Evolutionary conservation across 2,888 invertebrate species (phyloP), one percentile per base, ranked within the genome.

Genomic region (Parascotia fuliginaria): DNA sequence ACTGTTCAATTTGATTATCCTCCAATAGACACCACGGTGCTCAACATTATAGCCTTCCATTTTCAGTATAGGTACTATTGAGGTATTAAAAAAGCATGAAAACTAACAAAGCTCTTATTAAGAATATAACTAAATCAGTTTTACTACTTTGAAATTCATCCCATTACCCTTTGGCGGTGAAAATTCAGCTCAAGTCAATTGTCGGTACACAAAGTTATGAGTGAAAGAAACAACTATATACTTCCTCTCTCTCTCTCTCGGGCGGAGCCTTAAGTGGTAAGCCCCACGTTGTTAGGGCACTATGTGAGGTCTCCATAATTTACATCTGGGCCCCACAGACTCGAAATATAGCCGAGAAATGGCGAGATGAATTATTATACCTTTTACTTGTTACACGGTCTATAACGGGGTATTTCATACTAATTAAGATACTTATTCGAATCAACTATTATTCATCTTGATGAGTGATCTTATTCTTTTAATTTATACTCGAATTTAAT

Each of bases 231-330:
- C 24, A 19, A 3, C 16, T 15, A 32, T 33, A 44, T 48, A 19
- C 6, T 32, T 3, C 53, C 46, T n/a, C 3, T n/a, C 13, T 82
- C 79, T 73, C 80, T 28, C 47, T 85, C 79, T 67, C 81, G 83
- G 90, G 90, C 90, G 90, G 81, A 67, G 90, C 83, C 65, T 78
- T 47, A 16, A 28, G 24, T 58, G 81, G 75, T 71, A 75, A 68
- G 76, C 87, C 89, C n/a, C 85, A 83, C 82, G 82, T 86, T 81
- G 82, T 85, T 83, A 86, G 79, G 65, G 70, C 71, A 75, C 87
- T 73, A 80, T 89, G 91, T 91, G 91, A 85, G 91, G 91, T 91
- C 90, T 76, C 78, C 73, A 72, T 86, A 87, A 91, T 88, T 89
- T 89, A 89, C 89, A 85, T 83, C 71, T 64, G 76, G 87, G 81